Base-by-base conservation (phyloP, 2,113 vertebrate species). In the Probosciger aterrimus region DNA sequence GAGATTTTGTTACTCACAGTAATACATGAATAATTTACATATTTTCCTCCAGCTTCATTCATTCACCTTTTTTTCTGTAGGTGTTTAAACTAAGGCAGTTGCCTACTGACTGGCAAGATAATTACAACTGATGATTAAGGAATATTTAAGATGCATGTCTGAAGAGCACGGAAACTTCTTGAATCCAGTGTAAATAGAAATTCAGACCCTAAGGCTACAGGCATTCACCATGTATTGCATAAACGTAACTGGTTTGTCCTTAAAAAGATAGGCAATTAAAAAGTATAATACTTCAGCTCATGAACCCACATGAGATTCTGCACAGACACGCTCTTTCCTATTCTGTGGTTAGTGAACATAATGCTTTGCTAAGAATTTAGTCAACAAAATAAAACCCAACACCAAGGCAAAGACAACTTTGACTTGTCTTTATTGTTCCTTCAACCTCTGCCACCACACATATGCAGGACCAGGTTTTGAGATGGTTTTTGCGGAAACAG, bases 101-200 rank as follows among this genome's bases (percentile, higher is more conserved):
- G 69, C 64, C 76, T 75, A 41, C 57, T 60, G 69, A 84, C 76
- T 92, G 64, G 43, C 52, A 76, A 90, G 64, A 83, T 78, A 94
- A 96, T 86, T 91, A 83, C 50, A 79, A 39, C 14, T 83, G 60
- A 67, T 55, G 82, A 92, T 70, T 92, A 71, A 83, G 83, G 57
- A 88, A 70, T 83, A 86, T 78, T 96, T 90, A 86, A 93, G 52
- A 94, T 68, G 43, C 8, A 37, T 28, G 46, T 64, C 22, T 90
- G 35, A 91, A 84, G 70, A 92, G 74, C 86, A 91, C 55, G 35
- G 52, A 81, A 95, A 87, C 57, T 78, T 74, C 60, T 35, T 65
- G 81, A 83, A 50, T 86, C 55, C 35, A 86, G 49, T 30, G 62
- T 74, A 90, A 92, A 92, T 4, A 95, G 91, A 92, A 95, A 94